Evolutionary conservation across 2,888 invertebrate species (phyloP), one percentile per base, ranked within the genome.

Genomic region (Sminthurinus aureus): DNA sequence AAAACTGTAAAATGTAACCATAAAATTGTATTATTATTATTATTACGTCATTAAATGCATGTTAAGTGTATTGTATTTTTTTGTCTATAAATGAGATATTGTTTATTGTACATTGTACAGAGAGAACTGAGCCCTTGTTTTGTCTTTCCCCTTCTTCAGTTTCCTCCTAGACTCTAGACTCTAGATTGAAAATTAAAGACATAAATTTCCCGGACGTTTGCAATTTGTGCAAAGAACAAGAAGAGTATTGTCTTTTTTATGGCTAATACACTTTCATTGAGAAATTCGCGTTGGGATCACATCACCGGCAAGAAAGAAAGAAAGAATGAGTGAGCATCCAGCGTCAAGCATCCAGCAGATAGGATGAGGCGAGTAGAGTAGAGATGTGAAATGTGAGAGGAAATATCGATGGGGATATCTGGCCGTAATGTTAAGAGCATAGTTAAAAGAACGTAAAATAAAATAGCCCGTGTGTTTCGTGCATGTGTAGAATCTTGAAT

Each of bases 111-210:
- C 6, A 38, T 38, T 38, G 38, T 38, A 38, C 38, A 38, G 3
- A 4, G 38, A 38, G 6, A 1, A 38, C 38, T 38, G 38, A 4
- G 3, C 1, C 1, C 38, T 38, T 38, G 38, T 6, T 38, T 38
- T 38, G n/a, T 67, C n/a, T n/a, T n/a, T 64, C 64, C 2, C 67
- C 22, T 20, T 67, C 66, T 66, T 66, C 66, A 66, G 15, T 20
- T 66, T 15, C 18, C 66, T 18, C 18, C 66, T 20, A 66, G 6
- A 15, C 15, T 58, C 15, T 58, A 66, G 6, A 66, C 66, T 22
- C n/a, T 20, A 67, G 67, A 67, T 67, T 67, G 67, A 67, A 67
- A 67, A 20, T n/a, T 67, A 67, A n/a, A 67, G n/a, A 67, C 15
- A 67, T 11, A n/a, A 20, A 20, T 67, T 20, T 67, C n/a, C n/a